Base-by-base conservation (phyloP, 2,888 invertebrate species). In the Tetranychus piercei region DNA sequence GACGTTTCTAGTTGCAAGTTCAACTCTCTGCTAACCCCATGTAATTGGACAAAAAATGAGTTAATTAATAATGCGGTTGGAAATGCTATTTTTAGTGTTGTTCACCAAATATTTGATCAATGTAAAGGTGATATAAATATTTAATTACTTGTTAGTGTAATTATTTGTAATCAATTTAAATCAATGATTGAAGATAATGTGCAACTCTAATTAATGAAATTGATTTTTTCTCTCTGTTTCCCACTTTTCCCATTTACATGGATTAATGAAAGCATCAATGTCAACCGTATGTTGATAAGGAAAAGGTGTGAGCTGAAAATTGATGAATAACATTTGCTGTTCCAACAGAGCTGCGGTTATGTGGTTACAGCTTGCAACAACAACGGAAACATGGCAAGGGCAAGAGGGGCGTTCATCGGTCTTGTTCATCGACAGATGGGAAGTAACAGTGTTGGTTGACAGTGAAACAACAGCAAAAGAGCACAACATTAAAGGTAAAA, bases 321-420 rank as follows among this genome's bases (percentile, higher is more conserved):
- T 9, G 55, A 55, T 55, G 9, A 15, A 55, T 55, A 55, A 55
- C 55, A 55, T 55, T 55, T 55, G 55, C 55, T 55, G 9, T 55
- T 9, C 55, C 15, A 9, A 55, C 55, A 11, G 6, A 55, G 55
- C 2, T 9, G 11, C 2, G 55, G 15, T 55, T 55, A 55, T 55
- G 55, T 55, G 55, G 55, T 55, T 55, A 55, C 55, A 55, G 55
- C 55, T 55, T 55, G 55, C 55, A 55, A 45, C 45, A 9, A 9
- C 6, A 67, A 69, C 69, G n/a, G 69, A 11, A 23, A 18, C 69
- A 23, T 9, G 69, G 67, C 67, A 67, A n/a, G n/a, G 66, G 66
- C n/a, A 23, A 22, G 69, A 34, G 11, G 69, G 69, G 55, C 55
- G 55, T 55, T 55, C 15, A 55, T 55, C 11, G 55, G 55, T 6